These are phyloP conservation scores for Antheraea mylitta DNA, from an alignment of 1,140 invertebrate genomes.

Conservation along the genomic window DNA sequence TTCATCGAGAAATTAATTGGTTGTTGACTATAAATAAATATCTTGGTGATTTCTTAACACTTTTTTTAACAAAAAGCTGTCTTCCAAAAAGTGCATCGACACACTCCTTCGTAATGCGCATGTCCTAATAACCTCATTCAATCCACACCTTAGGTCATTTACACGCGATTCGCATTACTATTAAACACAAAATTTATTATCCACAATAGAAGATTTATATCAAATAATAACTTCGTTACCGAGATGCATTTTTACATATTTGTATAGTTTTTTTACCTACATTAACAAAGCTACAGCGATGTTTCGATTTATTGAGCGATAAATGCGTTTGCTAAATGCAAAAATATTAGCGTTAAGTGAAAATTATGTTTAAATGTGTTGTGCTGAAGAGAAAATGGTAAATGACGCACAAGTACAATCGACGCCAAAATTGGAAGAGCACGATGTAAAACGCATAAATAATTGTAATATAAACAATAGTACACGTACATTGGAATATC, in stretches of 20 bases:
- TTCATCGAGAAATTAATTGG: no score
- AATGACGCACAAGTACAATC: slow-evolving; percentile 71
- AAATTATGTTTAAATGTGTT: slow-evolving; percentile 32
- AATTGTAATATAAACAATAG: slow-evolving; percentile 41
- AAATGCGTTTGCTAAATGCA: neutral
- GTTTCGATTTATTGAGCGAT: slow-evolving; percentile 16
- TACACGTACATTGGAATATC: slow-evolving; percentile 55
- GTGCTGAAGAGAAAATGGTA: slow-evolving; percentile 63
- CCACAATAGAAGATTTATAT: slow-evolving; percentile 23
- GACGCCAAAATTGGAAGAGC: slow-evolving; percentile 52
- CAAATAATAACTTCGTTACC: neutral
- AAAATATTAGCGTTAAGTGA: slow-evolving; percentile 22
- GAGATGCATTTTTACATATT: neutral
- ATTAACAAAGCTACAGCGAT: neutral
- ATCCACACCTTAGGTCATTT: slow-evolving; percentile 59
- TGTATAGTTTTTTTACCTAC: neutral
- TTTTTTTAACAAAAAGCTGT: neutral
- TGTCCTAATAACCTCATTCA: slow-evolving; percentile 69
- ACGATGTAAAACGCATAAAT: slow-evolving; percentile 48
- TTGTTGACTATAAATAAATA: no score
- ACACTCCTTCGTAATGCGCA: slow-evolving; percentile 52
- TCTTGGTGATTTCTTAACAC: no score
- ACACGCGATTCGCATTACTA: slow-evolving; percentile 31
- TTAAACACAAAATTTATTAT: slow-evolving; percentile 8
- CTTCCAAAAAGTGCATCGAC: neutral